These are phyloP conservation scores for Agonopterix alstromeriana DNA, from an alignment of 2,888 invertebrate species.

Conservation along the genomic window DNA sequence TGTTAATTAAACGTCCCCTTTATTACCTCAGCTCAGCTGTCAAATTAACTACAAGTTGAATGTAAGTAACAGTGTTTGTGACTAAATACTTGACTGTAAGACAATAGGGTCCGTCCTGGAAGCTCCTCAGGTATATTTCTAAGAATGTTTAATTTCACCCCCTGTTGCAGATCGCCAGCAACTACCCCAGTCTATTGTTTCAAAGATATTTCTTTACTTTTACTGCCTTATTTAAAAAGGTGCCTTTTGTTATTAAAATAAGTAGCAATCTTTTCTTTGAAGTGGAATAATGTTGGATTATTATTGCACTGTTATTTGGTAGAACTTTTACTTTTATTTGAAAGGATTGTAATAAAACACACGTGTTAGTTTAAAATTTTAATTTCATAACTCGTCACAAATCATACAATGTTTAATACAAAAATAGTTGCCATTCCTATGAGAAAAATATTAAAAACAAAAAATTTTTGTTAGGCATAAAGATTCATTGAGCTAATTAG, in stretches of 20 bases:
- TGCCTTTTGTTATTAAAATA: not conserved
- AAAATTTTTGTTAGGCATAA: too few species aligned
- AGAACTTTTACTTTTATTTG: not conserved
- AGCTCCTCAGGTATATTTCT: constrained; percentile 4
- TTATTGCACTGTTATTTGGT: not conserved
- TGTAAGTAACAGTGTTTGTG: not conserved
- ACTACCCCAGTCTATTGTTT: too few species aligned
- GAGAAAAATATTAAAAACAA: too few species aligned
- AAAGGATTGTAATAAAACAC: not conserved
- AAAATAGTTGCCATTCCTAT: too few species aligned
- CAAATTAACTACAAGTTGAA: too few species aligned
- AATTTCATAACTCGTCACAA: too few species aligned
- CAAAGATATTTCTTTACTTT: not conserved
- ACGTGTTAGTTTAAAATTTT: too few species aligned
- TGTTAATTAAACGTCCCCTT: too few species aligned
- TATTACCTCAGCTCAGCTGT: not conserved
- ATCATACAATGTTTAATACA: too few species aligned
- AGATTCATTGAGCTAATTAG: too few species aligned
- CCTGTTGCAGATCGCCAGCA: not conserved
- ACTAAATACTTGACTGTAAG: not conserved
- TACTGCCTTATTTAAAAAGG: not conserved
- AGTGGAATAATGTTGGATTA: not conserved
- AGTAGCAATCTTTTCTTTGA: not conserved
- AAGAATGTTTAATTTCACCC: constrained; percentile 1
- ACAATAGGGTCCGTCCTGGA: not conserved